Evolutionary conservation across 2,113 vertebrate genomes (phyloP), one percentile per base, ranked within the genome.

Genomic region (Archilochus colubris): DNA sequence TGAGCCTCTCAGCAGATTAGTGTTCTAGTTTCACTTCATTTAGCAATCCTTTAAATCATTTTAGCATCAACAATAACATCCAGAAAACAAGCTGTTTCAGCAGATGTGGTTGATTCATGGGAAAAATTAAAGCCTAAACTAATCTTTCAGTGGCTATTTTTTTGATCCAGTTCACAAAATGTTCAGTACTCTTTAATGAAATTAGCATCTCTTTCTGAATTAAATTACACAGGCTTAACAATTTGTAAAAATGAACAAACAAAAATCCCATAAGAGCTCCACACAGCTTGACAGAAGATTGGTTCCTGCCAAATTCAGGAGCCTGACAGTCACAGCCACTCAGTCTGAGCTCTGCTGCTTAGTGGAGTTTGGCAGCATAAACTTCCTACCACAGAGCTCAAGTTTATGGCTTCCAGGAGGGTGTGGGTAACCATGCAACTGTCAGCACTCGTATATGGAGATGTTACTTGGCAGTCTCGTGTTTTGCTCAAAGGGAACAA

Each of bases 41-140:
- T 84, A 94, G 69, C 62, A 89, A 86, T 57, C 48, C 44, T 92
- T 84, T 84, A 92, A 86, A 89, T 86, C 81, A 89, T 79, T 88
- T 82, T 79, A 50, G 58, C 9, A 0, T 79, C 66, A 93, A 70
- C 82, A 80, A 48, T 36, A 88, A 77, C 59, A 51, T 38, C 48
- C 55, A 77, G 72, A n/a, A 83, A 91, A 64, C 57, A 86, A 27
- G 83, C 68, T 89, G 36, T 46, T 92, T 90, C 86, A 94, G 92
- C 50, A 91, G 36, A 84, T 86, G 73, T 46, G 48, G 61, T 78
- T 91, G 53, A 82, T 89, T 78, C 36, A 75, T 1, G 3, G 27
- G 48, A n/a, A n/a, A 77, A 68, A 28, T 53, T 77, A 91, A 90
- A 91, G 36, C 40, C 64, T 84, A 63, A 82, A 70, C 51, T 91